Percentiles rank a stretch among this genome's conserved stretches.
Conservation (phyloP, 2,888 invertebrate species). For the Plebejus melissa region DNA sequence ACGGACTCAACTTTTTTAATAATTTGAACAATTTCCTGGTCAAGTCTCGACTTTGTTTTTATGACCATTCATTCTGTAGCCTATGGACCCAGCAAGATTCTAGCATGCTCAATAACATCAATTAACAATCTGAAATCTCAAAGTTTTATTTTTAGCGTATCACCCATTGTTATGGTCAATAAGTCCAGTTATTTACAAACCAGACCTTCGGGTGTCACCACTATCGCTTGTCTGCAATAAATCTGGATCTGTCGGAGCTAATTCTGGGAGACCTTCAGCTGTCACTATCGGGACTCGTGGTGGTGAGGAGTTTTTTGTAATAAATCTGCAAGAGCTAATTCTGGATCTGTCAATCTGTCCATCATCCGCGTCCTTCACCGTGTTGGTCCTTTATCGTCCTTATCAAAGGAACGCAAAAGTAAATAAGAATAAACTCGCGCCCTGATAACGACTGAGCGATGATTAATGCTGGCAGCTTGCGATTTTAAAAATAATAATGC, state of each 20-base stretch:
- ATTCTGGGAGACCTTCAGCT: not conserved
- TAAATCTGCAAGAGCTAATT: not conserved
- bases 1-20: not conserved
- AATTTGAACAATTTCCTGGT: not conserved
- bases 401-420: not conserved
- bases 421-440: constrained; percentile 15
- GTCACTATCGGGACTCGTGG: not conserved
- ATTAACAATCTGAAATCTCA: not conserved
- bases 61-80: too few species aligned
- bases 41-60: not conserved
- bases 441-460: constrained; percentile 6
- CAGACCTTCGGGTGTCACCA: not conserved
- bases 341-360: not conserved
- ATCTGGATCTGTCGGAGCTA: constrained; percentile 3
- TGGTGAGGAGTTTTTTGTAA: not conserved
- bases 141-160: not conserved
- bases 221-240: not conserved
- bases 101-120: too few species aligned
- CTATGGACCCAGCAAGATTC: too few species aligned
- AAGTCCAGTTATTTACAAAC: not conserved
- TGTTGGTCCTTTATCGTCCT: not conserved
- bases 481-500: not conserved
- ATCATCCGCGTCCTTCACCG: not conserved
- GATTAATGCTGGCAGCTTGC: not conserved
- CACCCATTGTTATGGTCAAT: not conserved